A percentile compares a stretch with the other conserved stretches of the same genome.
Evolutionary conservation across 2,113 vertebrate genomes (phyloP).

Genomic region (Pseudorhombus dupliciocellatus): DNA sequence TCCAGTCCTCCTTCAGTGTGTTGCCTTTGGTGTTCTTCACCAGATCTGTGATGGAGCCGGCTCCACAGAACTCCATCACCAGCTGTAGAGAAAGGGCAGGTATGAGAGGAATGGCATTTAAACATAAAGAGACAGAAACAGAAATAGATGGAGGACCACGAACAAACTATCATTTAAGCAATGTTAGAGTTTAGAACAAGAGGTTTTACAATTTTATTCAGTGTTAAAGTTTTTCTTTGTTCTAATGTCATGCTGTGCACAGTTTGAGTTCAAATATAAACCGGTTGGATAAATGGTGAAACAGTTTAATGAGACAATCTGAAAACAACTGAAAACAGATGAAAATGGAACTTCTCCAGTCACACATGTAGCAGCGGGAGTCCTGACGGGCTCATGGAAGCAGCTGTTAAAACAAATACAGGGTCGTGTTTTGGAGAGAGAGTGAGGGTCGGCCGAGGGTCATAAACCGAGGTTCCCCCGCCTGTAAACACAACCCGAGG

Average conservation of each 20-base stretch:
- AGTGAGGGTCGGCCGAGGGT: slow-evolving; percentile 26
- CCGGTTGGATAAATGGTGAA: no score
- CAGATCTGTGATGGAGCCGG: slow-evolving; percentile 97
- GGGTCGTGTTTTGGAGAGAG: background rate
- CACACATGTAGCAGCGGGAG: background rate
- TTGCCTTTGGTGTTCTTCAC: slow-evolving; percentile 99
- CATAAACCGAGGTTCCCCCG: slow-evolving; percentile 35
- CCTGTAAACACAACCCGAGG: slow-evolving; percentile 5
- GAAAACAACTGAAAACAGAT: no score
- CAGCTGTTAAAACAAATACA: slow-evolving; percentile 64
- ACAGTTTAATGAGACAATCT: no score
- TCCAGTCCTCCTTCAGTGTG: slow-evolving; percentile 98
- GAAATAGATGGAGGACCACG: no score
- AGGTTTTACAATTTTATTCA: background rate
- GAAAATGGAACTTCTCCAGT: background rate
- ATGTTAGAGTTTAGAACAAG: background rate
- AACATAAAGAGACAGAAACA: background rate
- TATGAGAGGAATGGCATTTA: background rate
- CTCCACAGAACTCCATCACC: slow-evolving; percentile 99
- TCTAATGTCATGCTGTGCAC: no score
- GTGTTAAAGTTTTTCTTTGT: no score
- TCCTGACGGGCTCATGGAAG: background rate
- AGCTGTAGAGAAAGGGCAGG: slow-evolving; percentile 79
- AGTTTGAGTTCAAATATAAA: no score
- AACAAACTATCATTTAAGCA: no score